phyloP scores from a whole-genome alignment of 2,113 vertebrate genomes.

The Uria lomvia region DNA sequence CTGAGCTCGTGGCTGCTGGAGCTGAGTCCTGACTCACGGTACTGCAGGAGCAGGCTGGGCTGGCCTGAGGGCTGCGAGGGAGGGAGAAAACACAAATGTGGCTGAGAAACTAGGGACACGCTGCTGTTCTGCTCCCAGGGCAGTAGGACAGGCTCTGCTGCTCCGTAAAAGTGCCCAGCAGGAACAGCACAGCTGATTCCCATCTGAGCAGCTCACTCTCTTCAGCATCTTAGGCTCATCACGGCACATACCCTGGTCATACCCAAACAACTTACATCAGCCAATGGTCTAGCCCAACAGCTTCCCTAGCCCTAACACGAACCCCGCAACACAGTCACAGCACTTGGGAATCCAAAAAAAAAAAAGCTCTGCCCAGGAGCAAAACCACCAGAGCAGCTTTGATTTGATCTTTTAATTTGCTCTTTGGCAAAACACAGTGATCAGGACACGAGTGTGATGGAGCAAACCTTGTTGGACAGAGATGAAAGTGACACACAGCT shows the following conservation, averaged over 20 bases:
- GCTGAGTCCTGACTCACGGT: slow-evolving; percentile 82
- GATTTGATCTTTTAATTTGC: not conserved
- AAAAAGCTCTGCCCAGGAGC: not conserved
- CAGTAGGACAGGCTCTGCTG: not conserved
- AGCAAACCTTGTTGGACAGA: not conserved
- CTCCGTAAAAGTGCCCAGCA: not conserved
- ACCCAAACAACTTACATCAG: not conserved
- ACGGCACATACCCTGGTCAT: not conserved
- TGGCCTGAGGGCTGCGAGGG: not conserved
- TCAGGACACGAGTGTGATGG: not conserved
- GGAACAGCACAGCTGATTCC: not conserved
- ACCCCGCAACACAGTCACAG: not conserved
- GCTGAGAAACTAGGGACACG: not conserved
- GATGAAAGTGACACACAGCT: not conserved
- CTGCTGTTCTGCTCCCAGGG: not conserved
- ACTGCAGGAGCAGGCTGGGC: slow-evolving; percentile 76
- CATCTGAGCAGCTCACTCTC: accelerated
- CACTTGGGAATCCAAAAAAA: not conserved
- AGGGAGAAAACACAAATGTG: not conserved
- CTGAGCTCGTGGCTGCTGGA: slow-evolving; percentile 88
- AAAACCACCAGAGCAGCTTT: not conserved
- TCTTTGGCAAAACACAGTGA: not conserved
- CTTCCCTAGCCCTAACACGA: not conserved
- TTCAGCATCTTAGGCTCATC: not conserved
- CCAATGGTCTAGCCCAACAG: not conserved